Evolutionary conservation across 2,888 invertebrate genomes (phyloP).

Genomic region (Diploptera punctata): DNA sequence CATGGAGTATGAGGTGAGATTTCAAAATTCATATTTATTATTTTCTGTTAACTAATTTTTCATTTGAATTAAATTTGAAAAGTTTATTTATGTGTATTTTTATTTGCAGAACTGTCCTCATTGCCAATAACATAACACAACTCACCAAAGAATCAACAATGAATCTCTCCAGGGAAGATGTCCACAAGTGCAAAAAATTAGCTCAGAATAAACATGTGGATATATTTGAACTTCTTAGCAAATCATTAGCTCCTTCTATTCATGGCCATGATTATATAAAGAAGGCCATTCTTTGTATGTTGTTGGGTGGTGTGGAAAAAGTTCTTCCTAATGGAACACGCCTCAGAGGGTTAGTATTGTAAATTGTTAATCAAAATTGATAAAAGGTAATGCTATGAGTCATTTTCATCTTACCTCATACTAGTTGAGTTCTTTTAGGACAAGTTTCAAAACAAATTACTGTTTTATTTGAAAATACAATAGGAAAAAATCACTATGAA

Average conservation of each 20-base stretch:
- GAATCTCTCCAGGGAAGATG: conserved; percentile 83
- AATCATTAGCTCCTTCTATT: conserved; percentile 96
- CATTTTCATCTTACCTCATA: too few relatives aligned
- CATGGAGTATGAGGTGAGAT: too few relatives aligned
- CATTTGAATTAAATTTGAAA: too few relatives aligned
- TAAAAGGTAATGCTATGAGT: too few relatives aligned
- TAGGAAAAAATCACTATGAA: too few relatives aligned
- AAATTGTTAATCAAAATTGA: too few relatives aligned
- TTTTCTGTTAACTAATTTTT: too few relatives aligned
- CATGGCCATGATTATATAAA: conserved; percentile 97
- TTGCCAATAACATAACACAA: conserved; percentile 91
- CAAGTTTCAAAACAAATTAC: too few relatives aligned
- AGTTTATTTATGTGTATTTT: too few relatives aligned
- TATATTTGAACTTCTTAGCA: conserved; percentile 87
- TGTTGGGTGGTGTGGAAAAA: conserved; percentile 96
- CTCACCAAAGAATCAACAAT: conserved; percentile 86
- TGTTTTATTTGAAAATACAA: too few relatives aligned
- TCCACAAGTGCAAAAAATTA: conserved; percentile 85
- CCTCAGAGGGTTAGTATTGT: conserved; percentile 80
- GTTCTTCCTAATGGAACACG: conserved; percentile 89
- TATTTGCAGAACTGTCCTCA: conserved; percentile 86
- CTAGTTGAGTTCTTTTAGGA: too few relatives aligned
- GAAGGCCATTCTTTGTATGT: conserved; percentile 91
- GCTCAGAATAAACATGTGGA: conserved; percentile 71
- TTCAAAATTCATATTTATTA: too few relatives aligned